Evolutionary conservation across 2,113 vertebrate species (phyloP).

Genomic region (Nematolebias whitei): DNA sequence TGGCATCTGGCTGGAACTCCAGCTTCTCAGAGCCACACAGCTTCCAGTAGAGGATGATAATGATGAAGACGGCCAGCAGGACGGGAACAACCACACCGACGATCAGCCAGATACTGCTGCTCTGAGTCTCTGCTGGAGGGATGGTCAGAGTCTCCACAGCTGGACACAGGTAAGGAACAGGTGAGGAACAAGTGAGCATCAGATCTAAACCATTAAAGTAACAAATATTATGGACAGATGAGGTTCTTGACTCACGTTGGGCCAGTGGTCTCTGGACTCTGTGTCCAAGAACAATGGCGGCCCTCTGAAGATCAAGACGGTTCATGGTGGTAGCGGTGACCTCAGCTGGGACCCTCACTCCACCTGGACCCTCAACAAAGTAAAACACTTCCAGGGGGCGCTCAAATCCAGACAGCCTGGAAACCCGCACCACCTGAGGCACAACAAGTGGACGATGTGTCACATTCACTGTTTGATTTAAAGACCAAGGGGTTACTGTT

Average conservation of each 20-base stretch:
- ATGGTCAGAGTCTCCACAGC: slow-evolving; percentile 88
- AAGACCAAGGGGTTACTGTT: no score
- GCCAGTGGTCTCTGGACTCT: slow-evolving; percentile 88
- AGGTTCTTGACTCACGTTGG: slow-evolving; percentile 81
- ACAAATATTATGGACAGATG: no score
- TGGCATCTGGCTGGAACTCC: slow-evolving; percentile 95
- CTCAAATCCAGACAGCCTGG: slow-evolving; percentile 82
- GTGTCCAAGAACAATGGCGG: slow-evolving; percentile 94
- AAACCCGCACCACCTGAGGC: slow-evolving; percentile 89
- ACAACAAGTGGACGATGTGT: neutral
- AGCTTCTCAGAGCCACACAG: slow-evolving; percentile 95
- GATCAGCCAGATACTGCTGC: slow-evolving; percentile 91
- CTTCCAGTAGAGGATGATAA: slow-evolving; percentile 97
- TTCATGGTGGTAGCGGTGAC: slow-evolving; percentile 88
- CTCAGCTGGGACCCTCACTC: slow-evolving; percentile 85
- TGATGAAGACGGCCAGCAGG: slow-evolving; percentile 89
- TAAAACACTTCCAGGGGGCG: slow-evolving; percentile 91
- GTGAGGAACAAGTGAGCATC: neutral
- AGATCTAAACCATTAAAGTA: neutral
- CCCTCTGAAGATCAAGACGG: slow-evolving; percentile 90
- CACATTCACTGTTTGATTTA: neutral
- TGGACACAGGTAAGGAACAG: slow-evolving; percentile 47
- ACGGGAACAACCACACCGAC: slow-evolving; percentile 92
- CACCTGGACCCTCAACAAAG: slow-evolving; percentile 90
- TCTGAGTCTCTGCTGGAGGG: slow-evolving; percentile 85